phyloP scores from a whole-genome alignment of 2,797 vertebrate species.

The Pseudotriccus pelzelni region DNA sequence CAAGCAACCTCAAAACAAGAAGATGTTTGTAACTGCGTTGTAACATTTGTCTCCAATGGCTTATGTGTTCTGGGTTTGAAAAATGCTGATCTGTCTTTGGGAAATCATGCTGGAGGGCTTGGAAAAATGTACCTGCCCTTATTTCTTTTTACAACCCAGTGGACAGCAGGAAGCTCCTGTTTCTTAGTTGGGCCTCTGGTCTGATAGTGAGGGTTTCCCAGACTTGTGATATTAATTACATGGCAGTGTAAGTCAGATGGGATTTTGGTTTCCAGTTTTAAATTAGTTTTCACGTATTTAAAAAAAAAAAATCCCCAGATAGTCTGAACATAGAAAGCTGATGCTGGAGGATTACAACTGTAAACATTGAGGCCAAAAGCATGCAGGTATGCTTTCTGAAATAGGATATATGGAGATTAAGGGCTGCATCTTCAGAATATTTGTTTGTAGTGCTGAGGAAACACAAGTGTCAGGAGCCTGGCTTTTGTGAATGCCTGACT shows the following conservation, averaged over 20 bases:
- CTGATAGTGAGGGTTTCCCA: background rate
- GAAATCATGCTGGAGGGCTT: background rate
- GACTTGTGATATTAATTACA: background rate
- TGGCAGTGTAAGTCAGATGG: background rate
- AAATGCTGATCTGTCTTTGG: background rate
- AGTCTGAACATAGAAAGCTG: background rate
- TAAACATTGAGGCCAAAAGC: background rate
- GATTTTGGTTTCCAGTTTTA: background rate
- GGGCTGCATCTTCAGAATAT: background rate
- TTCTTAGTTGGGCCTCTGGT: background rate
- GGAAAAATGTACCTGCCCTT: background rate
- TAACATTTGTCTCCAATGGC: background rate
- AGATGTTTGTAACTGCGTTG: background rate
- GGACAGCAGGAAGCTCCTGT: background rate
- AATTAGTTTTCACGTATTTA: background rate
- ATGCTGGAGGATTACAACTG: background rate
- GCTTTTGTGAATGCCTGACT: background rate
- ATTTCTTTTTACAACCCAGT: background rate
- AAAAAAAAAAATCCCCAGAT: background rate
- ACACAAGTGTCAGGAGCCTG: background rate
- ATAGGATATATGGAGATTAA: fast-evolving
- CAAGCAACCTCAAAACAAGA: background rate
- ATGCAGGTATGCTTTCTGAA: background rate
- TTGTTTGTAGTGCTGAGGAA: background rate
- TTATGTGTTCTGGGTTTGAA: background rate